Evolutionary conservation across 2,797 vertebrate genomes (phyloP).

Genomic region (Sebastes vulpes): DNA sequence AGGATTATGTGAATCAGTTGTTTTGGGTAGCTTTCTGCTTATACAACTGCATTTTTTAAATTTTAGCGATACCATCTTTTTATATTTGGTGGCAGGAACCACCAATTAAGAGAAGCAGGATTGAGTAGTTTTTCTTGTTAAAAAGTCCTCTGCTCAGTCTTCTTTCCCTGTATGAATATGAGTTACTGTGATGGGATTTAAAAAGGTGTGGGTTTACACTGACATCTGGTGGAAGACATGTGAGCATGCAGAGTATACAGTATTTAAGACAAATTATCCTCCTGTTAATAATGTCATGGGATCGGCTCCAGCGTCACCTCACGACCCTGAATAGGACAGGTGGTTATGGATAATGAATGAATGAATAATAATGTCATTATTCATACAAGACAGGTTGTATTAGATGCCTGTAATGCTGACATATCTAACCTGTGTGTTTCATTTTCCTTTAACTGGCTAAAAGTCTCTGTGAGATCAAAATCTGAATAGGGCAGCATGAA

Average conservation of each 20-base stretch:
- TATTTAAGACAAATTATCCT: neutral
- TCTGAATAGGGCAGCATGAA: neutral
- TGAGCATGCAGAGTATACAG: neutral
- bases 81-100: neutral
- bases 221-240: conserved; percentile 60
- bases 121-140: neutral
- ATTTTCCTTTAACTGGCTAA: neutral
- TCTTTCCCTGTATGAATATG: neutral
- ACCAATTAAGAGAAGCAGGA: neutral
- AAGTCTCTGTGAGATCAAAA: neutral
- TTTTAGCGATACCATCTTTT: neutral
- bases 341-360: too few species aligned
- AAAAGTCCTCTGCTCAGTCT: neutral
- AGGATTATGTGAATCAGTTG: neutral
- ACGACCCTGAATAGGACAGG: too few species aligned
- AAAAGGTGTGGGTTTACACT: conserved; percentile 9
- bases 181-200: neutral
- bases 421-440: neutral
- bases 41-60: neutral
- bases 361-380: neutral
- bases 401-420: neutral
- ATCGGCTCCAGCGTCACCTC: too few species aligned
- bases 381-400: neutral
- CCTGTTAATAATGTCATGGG: neutral
- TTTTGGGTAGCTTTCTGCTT: neutral